Evolutionary conservation across 2,113 vertebrate genomes (phyloP), one percentile per base, ranked within the genome.

Genomic region (Butorides virescens): DNA sequence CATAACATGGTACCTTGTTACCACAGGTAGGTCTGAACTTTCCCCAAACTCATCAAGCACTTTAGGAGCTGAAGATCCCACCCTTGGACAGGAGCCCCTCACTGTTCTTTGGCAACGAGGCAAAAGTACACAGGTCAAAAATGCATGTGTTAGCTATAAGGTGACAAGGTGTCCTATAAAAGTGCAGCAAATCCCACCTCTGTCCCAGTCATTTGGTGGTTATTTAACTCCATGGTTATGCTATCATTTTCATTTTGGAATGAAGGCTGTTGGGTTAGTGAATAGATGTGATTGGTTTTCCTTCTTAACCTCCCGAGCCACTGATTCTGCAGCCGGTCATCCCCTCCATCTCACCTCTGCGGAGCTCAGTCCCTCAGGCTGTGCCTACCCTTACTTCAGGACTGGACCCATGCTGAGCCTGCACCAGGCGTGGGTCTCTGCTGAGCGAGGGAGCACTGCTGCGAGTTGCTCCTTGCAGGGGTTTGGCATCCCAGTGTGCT

Each of bases 391-490:
- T 56, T 73, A 37, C 26, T 32, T 63, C n/a, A 68, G 42, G 59
- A 53, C 36, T 25, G 15, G 56, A 52, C 14, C 7, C 18, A 30
- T 4, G 5, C 47, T 68, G 15, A 67, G 12, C 13, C 19, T 7
- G 16, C 29, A 68, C 10, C 15, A 59, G 42, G 62, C 1, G 3
- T n/a, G 17, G 67, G 29, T 56, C 23, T 96, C 70, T 62, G 39
- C 32, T 61, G 50, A 65, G 39, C 0, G 1, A 67, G 23, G 23
- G 26, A 71, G 10, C 6, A 21, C 20, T 53, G 27, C 65, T 58
- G 34, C 0, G 2, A 4, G 8, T 25, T 62, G 30, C 16, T 62
- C 11, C 9, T 44, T 0, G 1, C 32, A 39, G 0, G 2, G 42
- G 32, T 46, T 79, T 37, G 55, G 50, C 62, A 47, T 71, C 47